Evolutionary conservation across 2,113 vertebrate genomes (phyloP), one percentile per base, ranked within the genome.

Genomic region (Gracilinanus agilis): DNA sequence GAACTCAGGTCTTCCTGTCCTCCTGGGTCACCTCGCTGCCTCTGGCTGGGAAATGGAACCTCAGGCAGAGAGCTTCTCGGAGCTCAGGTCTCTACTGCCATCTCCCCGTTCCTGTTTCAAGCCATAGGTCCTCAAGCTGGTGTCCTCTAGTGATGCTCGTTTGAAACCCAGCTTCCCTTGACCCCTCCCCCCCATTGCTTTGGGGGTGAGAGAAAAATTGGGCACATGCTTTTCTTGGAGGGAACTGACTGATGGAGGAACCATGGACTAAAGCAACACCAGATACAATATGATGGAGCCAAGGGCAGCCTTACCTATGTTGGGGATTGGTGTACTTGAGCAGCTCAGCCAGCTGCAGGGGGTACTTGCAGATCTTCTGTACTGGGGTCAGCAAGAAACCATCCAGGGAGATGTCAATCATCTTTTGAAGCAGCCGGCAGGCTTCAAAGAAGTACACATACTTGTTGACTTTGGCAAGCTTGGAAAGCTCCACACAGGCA

Each of bases 331-430:
- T 99, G 97, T 99, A 99, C 95, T 99, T 99, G 95, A 99, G 99
- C 96, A 99, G 98, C 95, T 99, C 99, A 0, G 99, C 99, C 97
- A 99, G 98, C 90, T 99, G 99, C 93, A 99, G 98, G 0, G 99
- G 99, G 54, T 99, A 99, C 97, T 99, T 99, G 99, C 99, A 99
- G 98, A 99, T 99, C 97, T 99, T 99, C 98, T 99, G 99, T 92
- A 99, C 99, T 0, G 99, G 99, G 0, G 99, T 99, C 95, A 99
- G 99, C 97, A 99, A 98, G 98, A 99, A 99, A 21, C 99, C 99
- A 0, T 99, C 99, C 96, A 99, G 96, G 3, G 99, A 99, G 96
- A 99, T 99, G 98, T 99, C 99, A 0, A 99, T 99, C 99, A 99
- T 99, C 97, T 99, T 99, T 97, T 99, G 99, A 40, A 99, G 99